Conservation (phyloP, 2,888 invertebrate species). For the Lochmaea crataegi region DNA sequence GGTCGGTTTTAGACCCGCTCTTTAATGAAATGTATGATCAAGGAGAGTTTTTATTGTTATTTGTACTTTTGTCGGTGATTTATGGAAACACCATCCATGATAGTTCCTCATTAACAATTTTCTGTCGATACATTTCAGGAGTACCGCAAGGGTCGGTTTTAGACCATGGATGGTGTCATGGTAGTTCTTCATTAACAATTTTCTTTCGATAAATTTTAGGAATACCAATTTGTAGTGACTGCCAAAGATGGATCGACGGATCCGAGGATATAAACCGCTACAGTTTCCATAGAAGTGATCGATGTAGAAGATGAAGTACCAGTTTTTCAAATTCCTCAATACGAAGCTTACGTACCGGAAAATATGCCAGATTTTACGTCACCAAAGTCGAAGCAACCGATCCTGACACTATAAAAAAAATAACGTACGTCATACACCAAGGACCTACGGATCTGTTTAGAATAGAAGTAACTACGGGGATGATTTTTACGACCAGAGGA, state of each 20-base stretch:
- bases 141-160: too few relatives aligned
- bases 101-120: too few relatives aligned
- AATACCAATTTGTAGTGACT: constrained; percentile 86
- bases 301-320: constrained; percentile 89
- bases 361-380: constrained; percentile 82
- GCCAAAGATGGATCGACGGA: constrained; percentile 90
- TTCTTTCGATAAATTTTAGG: constrained; percentile 63
- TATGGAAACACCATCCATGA: too few relatives aligned
- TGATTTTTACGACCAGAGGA: constrained; percentile 79
- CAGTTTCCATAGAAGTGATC: constrained; percentile 82
- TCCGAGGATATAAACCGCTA: constrained; percentile 86
- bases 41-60: too few relatives aligned
- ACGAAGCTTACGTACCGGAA: constrained; percentile 86
- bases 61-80: too few relatives aligned
- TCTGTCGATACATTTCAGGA: too few relatives aligned
- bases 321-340: constrained; percentile 77
- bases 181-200: too few relatives aligned
- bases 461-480: constrained; percentile 83
- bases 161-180: too few relatives aligned
- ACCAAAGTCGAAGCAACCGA: constrained; percentile 85
- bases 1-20: too few relatives aligned
- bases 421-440: constrained; percentile 85
- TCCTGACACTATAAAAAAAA: constrained; percentile 82
- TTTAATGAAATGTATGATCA: too few relatives aligned
- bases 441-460: constrained; percentile 86